These are phyloP conservation scores for Helostoma temminkii DNA, from an alignment of 2,797 vertebrate genomes.

Conservation along the genomic window DNA sequence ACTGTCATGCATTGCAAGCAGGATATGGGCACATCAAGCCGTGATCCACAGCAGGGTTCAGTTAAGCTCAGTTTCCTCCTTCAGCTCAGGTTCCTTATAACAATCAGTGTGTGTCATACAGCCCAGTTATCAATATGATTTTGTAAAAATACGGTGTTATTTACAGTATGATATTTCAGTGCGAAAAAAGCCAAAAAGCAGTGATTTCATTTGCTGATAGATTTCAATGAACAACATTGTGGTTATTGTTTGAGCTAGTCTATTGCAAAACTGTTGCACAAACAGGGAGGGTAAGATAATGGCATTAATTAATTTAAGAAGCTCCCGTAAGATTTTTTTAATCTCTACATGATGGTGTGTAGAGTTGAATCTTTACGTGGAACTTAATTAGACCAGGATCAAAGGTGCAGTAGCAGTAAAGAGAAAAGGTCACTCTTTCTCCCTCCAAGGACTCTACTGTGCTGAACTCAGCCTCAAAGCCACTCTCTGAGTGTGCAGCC, in stretches of 20 bases:
- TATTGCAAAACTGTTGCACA: conserved; percentile 8
- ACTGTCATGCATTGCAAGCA: conserved; percentile 54
- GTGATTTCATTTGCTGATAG: too few relatives aligned
- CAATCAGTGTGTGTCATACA: conserved; percentile 52
- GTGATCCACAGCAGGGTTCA: conserved; percentile 68
- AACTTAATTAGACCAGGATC: conserved; percentile 27
- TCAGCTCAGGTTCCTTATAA: conserved; percentile 71
- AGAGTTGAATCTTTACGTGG: conserved; percentile 7
- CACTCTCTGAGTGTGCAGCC: conserved; percentile 63
- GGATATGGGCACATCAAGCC: conserved; percentile 79
- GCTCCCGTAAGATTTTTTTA: neutral
- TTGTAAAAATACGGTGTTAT: conserved; percentile 8
- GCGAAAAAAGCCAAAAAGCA: too few relatives aligned
- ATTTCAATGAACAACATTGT: too few relatives aligned
- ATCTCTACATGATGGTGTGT: neutral
- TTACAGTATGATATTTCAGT: too few relatives aligned
- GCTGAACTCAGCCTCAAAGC: conserved; percentile 53
- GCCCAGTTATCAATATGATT: conserved; percentile 41
- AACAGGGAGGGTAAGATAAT: conserved; percentile 23
- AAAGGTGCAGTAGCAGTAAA: conserved; percentile 45
- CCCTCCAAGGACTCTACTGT: conserved; percentile 55
- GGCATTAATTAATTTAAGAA: too few relatives aligned
- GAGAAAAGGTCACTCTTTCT: conserved; percentile 23
- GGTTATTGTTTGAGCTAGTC: neutral
- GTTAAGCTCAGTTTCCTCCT: conserved; percentile 70